These are phyloP conservation scores for Petrolisthes cinctipes DNA, from an alignment of 2,888 invertebrate genomes.

Conservation along the genomic window DNA sequence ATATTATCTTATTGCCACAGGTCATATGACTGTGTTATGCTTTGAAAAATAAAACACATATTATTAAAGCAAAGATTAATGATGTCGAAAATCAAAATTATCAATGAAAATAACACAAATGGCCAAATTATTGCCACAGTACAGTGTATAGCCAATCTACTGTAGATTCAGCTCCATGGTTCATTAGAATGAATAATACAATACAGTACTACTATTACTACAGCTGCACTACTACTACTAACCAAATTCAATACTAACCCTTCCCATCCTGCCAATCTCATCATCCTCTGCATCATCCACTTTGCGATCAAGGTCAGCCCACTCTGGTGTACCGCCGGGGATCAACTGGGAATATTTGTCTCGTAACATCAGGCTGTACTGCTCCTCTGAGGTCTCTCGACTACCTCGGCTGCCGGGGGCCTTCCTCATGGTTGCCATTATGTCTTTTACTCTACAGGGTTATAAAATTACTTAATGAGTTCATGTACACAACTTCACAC, in stretches of 20 bases:
- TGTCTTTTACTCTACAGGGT: slow-evolving; percentile 47
- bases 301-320: slow-evolving; percentile 77
- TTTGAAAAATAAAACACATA: too few species aligned
- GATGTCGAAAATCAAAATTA: too few species aligned
- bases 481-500: too few species aligned
- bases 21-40: not conserved
- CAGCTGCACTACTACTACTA: not conserved
- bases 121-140: too few species aligned
- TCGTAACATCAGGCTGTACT: slow-evolving; percentile 71
- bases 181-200: not conserved
- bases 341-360: slow-evolving; percentile 78
- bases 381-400: slow-evolving; percentile 36
- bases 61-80: not conserved
- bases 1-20: slow-evolving; percentile 7
- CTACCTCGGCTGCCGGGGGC: slow-evolving; percentile 29
- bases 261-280: slow-evolving; percentile 3
- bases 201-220: not conserved
- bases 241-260: slow-evolving; percentile 14
- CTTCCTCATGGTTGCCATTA: slow-evolving; percentile 35
- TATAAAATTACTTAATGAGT: too few species aligned
- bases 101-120: too few species aligned
- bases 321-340: slow-evolving; percentile 78
- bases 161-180: not conserved
- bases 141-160: not conserved
- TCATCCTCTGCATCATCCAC: slow-evolving; percentile 52